Evolutionary conservation across 2,888 invertebrate genomes (phyloP), one percentile per base, ranked within the genome.

Genomic region (Agonopterix alstromeriana): DNA sequence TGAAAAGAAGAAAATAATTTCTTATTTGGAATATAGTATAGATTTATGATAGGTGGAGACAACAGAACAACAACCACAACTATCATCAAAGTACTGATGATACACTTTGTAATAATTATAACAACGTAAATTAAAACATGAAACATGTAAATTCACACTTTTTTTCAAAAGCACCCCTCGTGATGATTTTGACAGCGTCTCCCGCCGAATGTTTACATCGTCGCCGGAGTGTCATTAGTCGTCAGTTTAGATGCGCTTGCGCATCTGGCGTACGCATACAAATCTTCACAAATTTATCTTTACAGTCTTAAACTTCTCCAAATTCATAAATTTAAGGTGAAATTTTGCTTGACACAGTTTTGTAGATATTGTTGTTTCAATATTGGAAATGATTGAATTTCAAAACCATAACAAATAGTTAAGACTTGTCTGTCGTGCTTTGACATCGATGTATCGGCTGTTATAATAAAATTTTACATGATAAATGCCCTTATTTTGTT

Each of bases 141-240:
- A n/a, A 38, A 38, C 7, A 38, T 38, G n/a, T 38, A 38, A n/a
- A 38, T n/a, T 38, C 38, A n/a, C 38, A 38, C 38, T 9, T 38
- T 38, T 38, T n/a, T 10, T 3, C 38, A n/a, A 8, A 38, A n/a
- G n/a, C 27, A 5, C 38, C 38, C 38, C 38, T 38, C 50, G 61
- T 80, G 78, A 84, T 81, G 79, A 71, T 74, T 83, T 77, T 82
- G 79, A 82, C 86, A 82, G 77, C 61, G 56, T 65, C 60, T 57
- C 62, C 69, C 70, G 76, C 68, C 71, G 79, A 83, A 72, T 82
- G 82, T 78, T 83, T 80, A 84, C 81, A 79, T 87, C 86, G 77
- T 83, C 87, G 73, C 81, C 69, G 62, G 66, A 72, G 65, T 74
- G 76, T 83, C 86, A 87, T 88, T 87, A 88, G 88, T 84, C 77